Percentiles rank a stretch among this genome's conserved stretches.
These are phyloP conservation scores for Periophthalmus magnuspinnatus DNA, from an alignment of 2,797 vertebrate genomes.

Conservation along the genomic window DNA sequence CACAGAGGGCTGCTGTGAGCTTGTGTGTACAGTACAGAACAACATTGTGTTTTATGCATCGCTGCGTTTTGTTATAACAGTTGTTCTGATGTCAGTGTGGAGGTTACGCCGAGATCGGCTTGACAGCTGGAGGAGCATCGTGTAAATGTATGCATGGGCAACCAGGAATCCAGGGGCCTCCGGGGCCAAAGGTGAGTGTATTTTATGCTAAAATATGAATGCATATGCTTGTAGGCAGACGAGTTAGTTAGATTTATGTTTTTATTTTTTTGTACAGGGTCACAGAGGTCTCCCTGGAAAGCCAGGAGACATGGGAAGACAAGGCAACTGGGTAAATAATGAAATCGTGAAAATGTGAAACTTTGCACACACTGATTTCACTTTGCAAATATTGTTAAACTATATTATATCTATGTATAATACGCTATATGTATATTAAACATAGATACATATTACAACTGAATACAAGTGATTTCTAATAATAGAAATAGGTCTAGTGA, in stretches of 20 bases:
- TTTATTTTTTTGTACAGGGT: constrained; percentile 66
- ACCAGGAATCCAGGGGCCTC: constrained; percentile 63
- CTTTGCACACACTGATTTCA: background rate
- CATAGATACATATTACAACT: too few species aligned
- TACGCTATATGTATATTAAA: too few species aligned
- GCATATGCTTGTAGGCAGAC: background rate
- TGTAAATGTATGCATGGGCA: constrained; percentile 76
- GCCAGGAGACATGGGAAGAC: constrained; percentile 68
- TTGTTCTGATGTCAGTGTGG: constrained; percentile 63
- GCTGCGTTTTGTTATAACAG: constrained; percentile 20
- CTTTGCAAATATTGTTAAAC: background rate
- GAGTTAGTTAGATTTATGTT: constrained; percentile 25
- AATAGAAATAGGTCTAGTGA: too few species aligned
- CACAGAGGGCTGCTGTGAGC: constrained; percentile 82
- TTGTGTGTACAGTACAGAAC: constrained; percentile 66
- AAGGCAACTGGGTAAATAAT: constrained; percentile 75
- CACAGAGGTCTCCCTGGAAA: constrained; percentile 75
- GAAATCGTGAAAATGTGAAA: background rate
- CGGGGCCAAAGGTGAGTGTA: constrained; percentile 69
- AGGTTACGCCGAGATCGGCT: constrained; percentile 72
- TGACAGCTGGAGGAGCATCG: constrained; percentile 59
- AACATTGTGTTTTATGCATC: constrained; percentile 6
- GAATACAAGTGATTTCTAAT: too few species aligned
- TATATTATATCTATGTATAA: too few species aligned
- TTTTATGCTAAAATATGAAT: background rate